Evolutionary conservation across 2,113 vertebrate genomes (phyloP).

Genomic region (Microtus montanus): DNA sequence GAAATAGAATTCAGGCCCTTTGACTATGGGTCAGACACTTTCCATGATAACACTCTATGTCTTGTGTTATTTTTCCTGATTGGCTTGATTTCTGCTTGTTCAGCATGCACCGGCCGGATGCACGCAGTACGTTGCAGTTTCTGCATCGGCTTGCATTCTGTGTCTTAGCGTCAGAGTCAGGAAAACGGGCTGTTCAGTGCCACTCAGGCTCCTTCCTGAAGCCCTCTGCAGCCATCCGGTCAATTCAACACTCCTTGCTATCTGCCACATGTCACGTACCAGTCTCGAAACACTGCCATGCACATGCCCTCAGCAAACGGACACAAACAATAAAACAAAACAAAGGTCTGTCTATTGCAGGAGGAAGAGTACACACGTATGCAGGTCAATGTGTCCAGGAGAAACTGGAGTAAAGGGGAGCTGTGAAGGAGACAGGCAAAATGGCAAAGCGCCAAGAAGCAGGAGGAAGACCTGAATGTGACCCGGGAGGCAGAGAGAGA

Average conservation of each 20-base stretch:
- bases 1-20: neutral
- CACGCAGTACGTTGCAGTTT: neutral
- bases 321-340: neutral
- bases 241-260: neutral
- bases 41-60: neutral
- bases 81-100: conserved; percentile 6
- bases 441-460: neutral
- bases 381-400: neutral
- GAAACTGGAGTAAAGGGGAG: conserved; percentile 2
- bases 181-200: neutral
- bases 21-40: neutral
- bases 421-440: neutral
- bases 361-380: neutral
- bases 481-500: neutral
- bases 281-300: neutral
- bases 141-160: neutral
- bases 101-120: neutral
- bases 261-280: neutral
- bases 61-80: neutral
- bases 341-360: neutral
- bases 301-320: neutral
- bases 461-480: conserved; percentile 28
- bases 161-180: neutral
- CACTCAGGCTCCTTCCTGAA: neutral
- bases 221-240: neutral